These are phyloP conservation scores for Alouatta caraya DNA, from an alignment of 2,797 vertebrate species.

Conservation along the genomic window DNA sequence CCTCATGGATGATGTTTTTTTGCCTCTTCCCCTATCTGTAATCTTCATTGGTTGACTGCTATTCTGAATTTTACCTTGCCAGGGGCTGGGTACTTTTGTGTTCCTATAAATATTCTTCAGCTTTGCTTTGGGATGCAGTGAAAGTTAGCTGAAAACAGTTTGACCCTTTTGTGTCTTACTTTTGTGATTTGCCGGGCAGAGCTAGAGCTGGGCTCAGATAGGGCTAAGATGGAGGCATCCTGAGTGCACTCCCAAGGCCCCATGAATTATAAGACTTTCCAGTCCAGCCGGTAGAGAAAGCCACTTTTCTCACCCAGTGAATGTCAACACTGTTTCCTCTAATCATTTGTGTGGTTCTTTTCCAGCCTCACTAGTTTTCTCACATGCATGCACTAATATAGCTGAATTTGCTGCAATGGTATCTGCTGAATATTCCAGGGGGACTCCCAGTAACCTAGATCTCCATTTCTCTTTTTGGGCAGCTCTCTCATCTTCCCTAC, in stretches of 20 bases:
- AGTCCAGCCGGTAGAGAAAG: background rate
- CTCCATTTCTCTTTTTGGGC: background rate
- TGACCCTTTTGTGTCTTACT: background rate
- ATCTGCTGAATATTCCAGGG: background rate
- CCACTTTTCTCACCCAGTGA: background rate
- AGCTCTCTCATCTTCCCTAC: background rate
- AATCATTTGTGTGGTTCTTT: background rate
- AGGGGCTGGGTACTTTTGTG: background rate
- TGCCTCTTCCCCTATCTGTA: background rate
- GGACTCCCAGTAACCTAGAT: background rate
- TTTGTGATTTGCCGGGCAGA: background rate
- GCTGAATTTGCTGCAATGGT: no score
- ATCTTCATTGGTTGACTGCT: background rate
- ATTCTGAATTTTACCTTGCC: background rate
- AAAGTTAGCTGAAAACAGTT: background rate
- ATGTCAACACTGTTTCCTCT: background rate
- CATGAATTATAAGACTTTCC: background rate
- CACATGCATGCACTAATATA: background rate
- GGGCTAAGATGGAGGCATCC: background rate
- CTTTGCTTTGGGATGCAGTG: background rate
- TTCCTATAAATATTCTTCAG: background rate
- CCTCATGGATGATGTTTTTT: background rate
- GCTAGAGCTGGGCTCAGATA: background rate
- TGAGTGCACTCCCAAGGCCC: background rate
- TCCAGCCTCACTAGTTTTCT: background rate